Evolutionary conservation across 53 echinoderm and acorn worm species (phyloP).

Genomic region (Crossaster papposus): DNA sequence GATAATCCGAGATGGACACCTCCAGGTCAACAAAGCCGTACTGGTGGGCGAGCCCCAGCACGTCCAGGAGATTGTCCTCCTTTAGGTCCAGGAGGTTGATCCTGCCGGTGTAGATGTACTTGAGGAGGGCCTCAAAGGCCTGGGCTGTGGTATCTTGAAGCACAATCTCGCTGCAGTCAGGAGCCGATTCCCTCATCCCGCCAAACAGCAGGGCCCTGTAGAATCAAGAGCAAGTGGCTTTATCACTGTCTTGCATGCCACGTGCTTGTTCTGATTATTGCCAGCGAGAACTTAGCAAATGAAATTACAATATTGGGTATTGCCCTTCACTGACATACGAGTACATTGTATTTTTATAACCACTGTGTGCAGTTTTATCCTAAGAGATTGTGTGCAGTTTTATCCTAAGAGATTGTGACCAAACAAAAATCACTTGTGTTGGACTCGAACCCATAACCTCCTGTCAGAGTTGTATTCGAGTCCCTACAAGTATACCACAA

Average conservation of each 20-base stretch:
- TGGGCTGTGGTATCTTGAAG: constrained; percentile 90
- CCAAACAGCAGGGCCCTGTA: constrained; percentile 92
- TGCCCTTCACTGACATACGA: no score
- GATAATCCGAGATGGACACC: constrained; percentile 91
- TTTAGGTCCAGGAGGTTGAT: constrained; percentile 89
- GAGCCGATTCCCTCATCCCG: constrained; percentile 89
- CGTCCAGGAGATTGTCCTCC: constrained; percentile 88
- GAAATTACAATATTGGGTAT: no score
- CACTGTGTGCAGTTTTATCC: no score
- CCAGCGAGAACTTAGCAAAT: neutral
- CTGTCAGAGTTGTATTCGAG: no score
- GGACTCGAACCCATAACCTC: no score
- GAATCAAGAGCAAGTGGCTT: constrained; percentile 10
- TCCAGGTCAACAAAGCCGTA: constrained; percentile 96
- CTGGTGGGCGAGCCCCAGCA: constrained; percentile 95
- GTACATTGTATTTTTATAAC: no score
- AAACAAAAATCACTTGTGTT: no score
- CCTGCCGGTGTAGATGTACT: constrained; percentile 96
- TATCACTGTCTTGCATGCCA: neutral
- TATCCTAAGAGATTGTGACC: no score
- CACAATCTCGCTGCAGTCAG: constrained; percentile 84
- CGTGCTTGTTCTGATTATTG: neutral
- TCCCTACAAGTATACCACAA: no score
- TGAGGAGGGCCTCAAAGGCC: constrained; percentile 91
- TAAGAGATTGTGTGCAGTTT: no score